These are phyloP conservation scores for Agrochola litura DNA, from an alignment of 2,888 invertebrate species.

Conservation along the genomic window DNA sequence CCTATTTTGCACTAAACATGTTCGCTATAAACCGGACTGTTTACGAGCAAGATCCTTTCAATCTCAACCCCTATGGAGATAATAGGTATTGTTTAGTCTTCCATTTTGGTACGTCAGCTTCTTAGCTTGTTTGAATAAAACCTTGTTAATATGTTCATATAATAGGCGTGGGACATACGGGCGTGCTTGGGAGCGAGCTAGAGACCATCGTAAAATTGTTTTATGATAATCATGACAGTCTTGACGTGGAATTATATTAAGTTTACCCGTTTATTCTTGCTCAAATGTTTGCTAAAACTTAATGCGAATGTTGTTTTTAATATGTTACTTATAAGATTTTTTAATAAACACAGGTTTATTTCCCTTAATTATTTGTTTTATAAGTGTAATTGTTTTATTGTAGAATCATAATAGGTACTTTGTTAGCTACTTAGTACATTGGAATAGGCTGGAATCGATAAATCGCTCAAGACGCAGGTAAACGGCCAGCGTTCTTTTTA, in stretches of 20 bases:
- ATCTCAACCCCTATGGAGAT: slow-evolving; percentile 75
- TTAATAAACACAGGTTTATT: not conserved
- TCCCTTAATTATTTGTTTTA: not conserved
- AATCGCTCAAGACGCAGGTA: too few relatives aligned
- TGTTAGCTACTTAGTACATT: too few relatives aligned
- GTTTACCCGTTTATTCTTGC: slow-evolving; percentile 16
- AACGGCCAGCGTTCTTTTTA: too few relatives aligned
- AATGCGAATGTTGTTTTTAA: not conserved
- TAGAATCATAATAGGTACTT: too few relatives aligned
- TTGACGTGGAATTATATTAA: slow-evolving; percentile 28
- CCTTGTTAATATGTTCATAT: slow-evolving; percentile 70
- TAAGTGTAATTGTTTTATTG: too few relatives aligned
- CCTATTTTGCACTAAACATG: slow-evolving; percentile 60
- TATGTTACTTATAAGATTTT: not conserved
- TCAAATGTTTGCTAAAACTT: slow-evolving; percentile 13
- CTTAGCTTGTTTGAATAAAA: slow-evolving; percentile 76
- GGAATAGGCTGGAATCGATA: too few relatives aligned
- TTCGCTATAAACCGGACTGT: slow-evolving; percentile 67
- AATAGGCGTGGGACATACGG: slow-evolving; percentile 52
- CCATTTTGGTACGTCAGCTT: slow-evolving; percentile 76
- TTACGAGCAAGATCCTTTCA: slow-evolving; percentile 77
- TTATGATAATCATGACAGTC: slow-evolving; percentile 28
- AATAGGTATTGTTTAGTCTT: slow-evolving; percentile 77
- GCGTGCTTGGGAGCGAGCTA: slow-evolving; percentile 22
- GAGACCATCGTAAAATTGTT: slow-evolving; percentile 26